Percentiles rank a stretch among this genome's conserved stretches.
phyloP scores from a whole-genome alignment of 2,888 invertebrate species.

The Cephalotes varians region DNA sequence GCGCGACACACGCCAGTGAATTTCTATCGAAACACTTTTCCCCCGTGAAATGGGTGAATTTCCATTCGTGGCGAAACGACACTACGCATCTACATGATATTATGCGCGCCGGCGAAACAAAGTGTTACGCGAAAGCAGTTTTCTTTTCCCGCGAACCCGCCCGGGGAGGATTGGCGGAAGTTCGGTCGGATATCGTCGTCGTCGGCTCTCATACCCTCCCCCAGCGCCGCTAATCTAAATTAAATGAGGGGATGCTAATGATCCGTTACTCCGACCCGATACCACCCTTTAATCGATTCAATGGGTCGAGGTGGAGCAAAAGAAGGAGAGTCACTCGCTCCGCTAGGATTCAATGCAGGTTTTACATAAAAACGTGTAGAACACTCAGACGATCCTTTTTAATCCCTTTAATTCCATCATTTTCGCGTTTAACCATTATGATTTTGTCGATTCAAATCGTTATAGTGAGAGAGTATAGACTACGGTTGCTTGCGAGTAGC shows the following conservation, averaged over 20 bases:
- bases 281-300: slow-evolving; percentile 75
- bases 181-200: slow-evolving; percentile 64
- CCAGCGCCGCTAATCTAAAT: slow-evolving; percentile 77
- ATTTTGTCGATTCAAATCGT: slow-evolving; percentile 15
- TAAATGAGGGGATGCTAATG: slow-evolving; percentile 80
- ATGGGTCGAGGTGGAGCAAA: slow-evolving; percentile 59
- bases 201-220: slow-evolving; percentile 64
- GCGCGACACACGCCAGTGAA: slow-evolving; percentile 64
- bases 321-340: slow-evolving; percentile 54
- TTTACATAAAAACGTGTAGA: slow-evolving; percentile 73
- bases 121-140: slow-evolving; percentile 68
- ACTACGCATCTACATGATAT: slow-evolving; percentile 77
- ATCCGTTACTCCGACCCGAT: slow-evolving; percentile 74
- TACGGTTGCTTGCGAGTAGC: neutral
- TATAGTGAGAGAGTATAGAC: neutral
- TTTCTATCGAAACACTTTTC: slow-evolving; percentile 76
- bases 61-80: slow-evolving; percentile 71
- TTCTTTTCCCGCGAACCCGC: slow-evolving; percentile 48
- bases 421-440: slow-evolving; percentile 16
- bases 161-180: slow-evolving; percentile 40
- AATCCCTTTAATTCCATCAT: slow-evolving; percentile 41
- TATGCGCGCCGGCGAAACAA: slow-evolving; percentile 74
- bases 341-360: slow-evolving; percentile 67
- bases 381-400: slow-evolving; percentile 60
- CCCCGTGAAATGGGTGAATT: slow-evolving; percentile 74